A percentile compares a stretch with the other conserved stretches of the same genome.
Evolutionary conservation across 2,113 vertebrate genomes (phyloP).

Genomic region (Hoplias malabaricus): DNA sequence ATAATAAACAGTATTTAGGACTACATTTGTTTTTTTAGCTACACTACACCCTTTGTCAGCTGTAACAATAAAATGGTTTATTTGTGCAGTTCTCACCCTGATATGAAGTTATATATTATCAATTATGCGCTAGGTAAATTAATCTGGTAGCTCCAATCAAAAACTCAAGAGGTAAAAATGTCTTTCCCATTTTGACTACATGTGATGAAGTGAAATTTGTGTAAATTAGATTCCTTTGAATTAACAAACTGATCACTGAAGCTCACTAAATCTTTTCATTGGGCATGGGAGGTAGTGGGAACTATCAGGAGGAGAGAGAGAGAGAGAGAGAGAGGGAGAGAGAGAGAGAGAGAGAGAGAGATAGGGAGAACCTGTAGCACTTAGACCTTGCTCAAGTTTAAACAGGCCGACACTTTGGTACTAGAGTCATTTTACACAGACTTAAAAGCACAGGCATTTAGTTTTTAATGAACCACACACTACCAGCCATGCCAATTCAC

Average conservation of each 20-base stretch:
- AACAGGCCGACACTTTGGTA: not conserved
- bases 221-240: not conserved
- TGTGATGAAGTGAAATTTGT: too few relatives aligned
- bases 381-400: slow-evolving; percentile 16
- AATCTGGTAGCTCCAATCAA: not conserved
- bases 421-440: slow-evolving; percentile 26
- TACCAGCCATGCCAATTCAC: not conserved
- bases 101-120: too few relatives aligned
- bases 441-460: slow-evolving; percentile 21
- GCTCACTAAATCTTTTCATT: not conserved
- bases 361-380: not conserved
- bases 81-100: too few relatives aligned
- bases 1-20: too few relatives aligned
- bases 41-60: too few relatives aligned
- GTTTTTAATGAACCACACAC: slow-evolving; percentile 2
- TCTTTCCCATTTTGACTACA: too few relatives aligned
- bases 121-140: too few relatives aligned
- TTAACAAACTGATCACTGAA: not conserved
- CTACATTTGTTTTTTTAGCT: too few relatives aligned
- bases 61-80: too few relatives aligned
- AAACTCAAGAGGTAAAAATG: not conserved
- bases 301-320: not conserved
- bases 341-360: not conserved
- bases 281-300: not conserved
- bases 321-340: not conserved